Evolutionary conservation across 1,140 invertebrate genomes (phyloP).

Genomic region (Drosophila paulistorum): DNA sequence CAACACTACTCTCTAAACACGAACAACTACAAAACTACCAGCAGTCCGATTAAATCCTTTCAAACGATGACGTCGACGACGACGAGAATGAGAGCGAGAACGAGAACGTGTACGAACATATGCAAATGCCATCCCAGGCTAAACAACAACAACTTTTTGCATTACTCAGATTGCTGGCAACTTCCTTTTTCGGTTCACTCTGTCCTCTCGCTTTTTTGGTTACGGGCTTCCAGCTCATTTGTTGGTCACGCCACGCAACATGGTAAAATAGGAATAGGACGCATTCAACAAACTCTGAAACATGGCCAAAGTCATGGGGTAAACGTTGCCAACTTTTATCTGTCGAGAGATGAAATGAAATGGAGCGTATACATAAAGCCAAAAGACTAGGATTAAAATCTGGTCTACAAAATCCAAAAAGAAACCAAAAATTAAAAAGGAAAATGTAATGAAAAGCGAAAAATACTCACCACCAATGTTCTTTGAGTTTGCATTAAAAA

Average conservation of each 20-base stretch:
- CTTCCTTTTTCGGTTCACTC: slow-evolving; percentile 2
- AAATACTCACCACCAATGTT: slow-evolving; percentile 64
- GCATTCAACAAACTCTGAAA: slow-evolving; percentile 80
- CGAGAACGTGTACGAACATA: slow-evolving; percentile 52
- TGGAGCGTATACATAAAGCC: slow-evolving; percentile 61
- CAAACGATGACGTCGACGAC: slow-evolving; percentile 49
- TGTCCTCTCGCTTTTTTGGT: slow-evolving; percentile 48
- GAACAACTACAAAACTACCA: slow-evolving; percentile 34
- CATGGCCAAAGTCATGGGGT: slow-evolving; percentile 81
- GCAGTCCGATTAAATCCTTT: slow-evolving; percentile 76
- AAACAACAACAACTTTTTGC: slow-evolving; percentile 68
- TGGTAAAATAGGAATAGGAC: slow-evolving; percentile 80
- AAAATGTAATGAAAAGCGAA: slow-evolving; percentile 44
- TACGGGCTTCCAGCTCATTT: slow-evolving; percentile 68
- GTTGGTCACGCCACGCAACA: slow-evolving; percentile 73
- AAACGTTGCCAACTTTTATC: slow-evolving; percentile 76
- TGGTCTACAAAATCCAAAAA: slow-evolving; percentile 13
- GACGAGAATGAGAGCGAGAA: slow-evolving; percentile 16
- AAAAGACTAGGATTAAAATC: slow-evolving; percentile 62
- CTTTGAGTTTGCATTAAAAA: slow-evolving; percentile 72
- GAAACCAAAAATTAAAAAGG: slow-evolving; percentile 25
- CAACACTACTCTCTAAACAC: slow-evolving; percentile 22
- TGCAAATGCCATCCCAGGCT: slow-evolving; percentile 61
- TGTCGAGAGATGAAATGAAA: slow-evolving; percentile 66
- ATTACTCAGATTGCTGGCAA: slow-evolving; percentile 70